Conservation (phyloP, 2,888 invertebrate genomes). For the Tachystola acroxantha region DNA sequence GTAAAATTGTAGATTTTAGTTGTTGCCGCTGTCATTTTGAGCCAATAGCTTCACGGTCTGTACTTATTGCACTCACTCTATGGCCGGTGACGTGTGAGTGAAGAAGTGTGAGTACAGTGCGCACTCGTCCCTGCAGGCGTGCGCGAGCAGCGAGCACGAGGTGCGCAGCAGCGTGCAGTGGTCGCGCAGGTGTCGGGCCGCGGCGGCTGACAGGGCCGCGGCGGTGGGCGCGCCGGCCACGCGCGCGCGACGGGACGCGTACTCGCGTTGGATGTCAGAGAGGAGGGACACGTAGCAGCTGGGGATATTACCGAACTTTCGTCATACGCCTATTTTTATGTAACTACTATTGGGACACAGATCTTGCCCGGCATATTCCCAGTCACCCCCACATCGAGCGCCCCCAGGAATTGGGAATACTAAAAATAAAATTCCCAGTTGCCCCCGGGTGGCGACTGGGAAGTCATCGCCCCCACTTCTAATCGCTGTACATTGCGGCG, state of each 20-base stretch:
- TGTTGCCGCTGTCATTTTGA: too few species aligned
- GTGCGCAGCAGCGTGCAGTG: slow-evolving; percentile 90
- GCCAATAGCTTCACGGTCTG: too few species aligned
- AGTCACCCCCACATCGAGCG: too few species aligned
- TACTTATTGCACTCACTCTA: slow-evolving; percentile 81
- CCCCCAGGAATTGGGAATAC: too few species aligned
- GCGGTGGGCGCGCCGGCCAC: slow-evolving; percentile 85
- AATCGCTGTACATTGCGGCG: too few species aligned
- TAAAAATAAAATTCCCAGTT: too few species aligned
- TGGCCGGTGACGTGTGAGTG: slow-evolving; percentile 79
- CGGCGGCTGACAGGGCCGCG: slow-evolving; percentile 82
- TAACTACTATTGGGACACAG: neutral
- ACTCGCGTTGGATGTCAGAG: slow-evolving; percentile 89
- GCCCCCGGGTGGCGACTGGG: too few species aligned
- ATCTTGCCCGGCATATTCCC: neutral
- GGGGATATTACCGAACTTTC: neutral
- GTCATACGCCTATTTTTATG: neutral
- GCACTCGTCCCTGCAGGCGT: slow-evolving; percentile 96
- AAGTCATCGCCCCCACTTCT: too few species aligned
- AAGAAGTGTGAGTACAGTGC: slow-evolving; percentile 96
- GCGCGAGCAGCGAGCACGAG: slow-evolving; percentile 93
- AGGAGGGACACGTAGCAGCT: slow-evolving; percentile 83
- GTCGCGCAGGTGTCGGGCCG: slow-evolving; percentile 82
- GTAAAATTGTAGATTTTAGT: too few species aligned
- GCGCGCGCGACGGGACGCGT: slow-evolving; percentile 84